Evolutionary conservation across 2,888 invertebrate species (phyloP).

Genomic region (Acanthosepion lycidas): DNA sequence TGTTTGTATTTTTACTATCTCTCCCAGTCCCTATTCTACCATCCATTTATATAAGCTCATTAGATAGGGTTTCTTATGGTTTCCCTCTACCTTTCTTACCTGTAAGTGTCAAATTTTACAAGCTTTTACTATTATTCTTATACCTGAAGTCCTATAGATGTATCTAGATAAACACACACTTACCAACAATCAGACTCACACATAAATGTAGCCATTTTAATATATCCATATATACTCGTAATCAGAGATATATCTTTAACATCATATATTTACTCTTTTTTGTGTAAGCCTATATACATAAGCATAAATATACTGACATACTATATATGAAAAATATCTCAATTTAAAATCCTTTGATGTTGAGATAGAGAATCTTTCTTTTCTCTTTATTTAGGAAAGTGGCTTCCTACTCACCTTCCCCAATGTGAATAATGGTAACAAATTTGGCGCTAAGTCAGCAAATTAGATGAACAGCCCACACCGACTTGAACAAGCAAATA

Average conservation of each 20-base stretch:
- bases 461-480: not conserved
- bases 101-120: too few relatives aligned
- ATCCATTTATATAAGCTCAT: too few relatives aligned
- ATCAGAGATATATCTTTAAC: not conserved
- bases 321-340: not conserved
- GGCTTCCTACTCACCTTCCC: not conserved
- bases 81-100: too few relatives aligned
- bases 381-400: not conserved
- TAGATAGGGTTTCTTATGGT: too few relatives aligned
- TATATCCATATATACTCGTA: not conserved
- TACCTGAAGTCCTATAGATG: too few relatives aligned
- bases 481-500: not conserved
- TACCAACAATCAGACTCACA: too few relatives aligned
- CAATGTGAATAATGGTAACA: not conserved
- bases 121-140: too few relatives aligned
- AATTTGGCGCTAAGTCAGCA: not conserved
- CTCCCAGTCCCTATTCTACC: too few relatives aligned
- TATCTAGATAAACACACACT: too few relatives aligned
- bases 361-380: not conserved
- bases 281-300: not conserved
- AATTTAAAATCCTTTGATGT: conserved; percentile 1
- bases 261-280: not conserved
- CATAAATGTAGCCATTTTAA: not conserved
- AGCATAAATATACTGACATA: not conserved
- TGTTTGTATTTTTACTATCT: too few relatives aligned